Conservation (phyloP, 2,888 invertebrate genomes). For the Cosmorhoe ocellata region DNA sequence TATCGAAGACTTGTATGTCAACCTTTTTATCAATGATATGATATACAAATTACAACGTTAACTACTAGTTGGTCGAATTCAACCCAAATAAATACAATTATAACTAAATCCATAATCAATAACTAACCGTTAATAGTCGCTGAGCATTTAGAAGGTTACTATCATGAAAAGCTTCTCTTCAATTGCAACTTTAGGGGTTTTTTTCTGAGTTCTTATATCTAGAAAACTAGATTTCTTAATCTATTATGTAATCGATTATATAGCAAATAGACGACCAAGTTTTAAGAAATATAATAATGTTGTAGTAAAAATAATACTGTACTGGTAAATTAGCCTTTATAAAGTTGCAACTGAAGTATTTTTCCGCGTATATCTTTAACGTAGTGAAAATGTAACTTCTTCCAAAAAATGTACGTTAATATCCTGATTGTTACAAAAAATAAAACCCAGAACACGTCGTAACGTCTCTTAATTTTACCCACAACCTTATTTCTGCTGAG, state of each 20-base stretch:
- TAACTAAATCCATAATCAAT: slow-evolving; percentile 24
- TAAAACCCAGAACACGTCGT: slow-evolving; percentile 61
- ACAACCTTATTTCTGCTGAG: slow-evolving; percentile 40
- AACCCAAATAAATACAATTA: slow-evolving; percentile 21
- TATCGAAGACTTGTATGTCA: too few relatives aligned
- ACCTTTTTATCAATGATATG: too few relatives aligned
- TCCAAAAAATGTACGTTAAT: slow-evolving; percentile 65
- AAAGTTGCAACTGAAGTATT: slow-evolving; percentile 52
- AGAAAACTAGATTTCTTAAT: too few relatives aligned
- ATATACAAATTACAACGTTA: too few relatives aligned
- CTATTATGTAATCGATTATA: too few relatives aligned
- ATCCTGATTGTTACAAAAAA: slow-evolving; percentile 71
- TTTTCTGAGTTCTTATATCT: slow-evolving; percentile 8
- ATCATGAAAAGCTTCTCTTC: slow-evolving; percentile 52
- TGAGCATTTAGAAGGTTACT: slow-evolving; percentile 38
- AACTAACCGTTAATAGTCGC: slow-evolving; percentile 45
- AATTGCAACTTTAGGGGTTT: slow-evolving; percentile 47
- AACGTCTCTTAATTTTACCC: slow-evolving; percentile 47
- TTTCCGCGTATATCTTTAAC: slow-evolving; percentile 54
- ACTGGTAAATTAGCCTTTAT: not conserved
- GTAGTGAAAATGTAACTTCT: slow-evolving; percentile 56
- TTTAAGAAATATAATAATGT: not conserved
- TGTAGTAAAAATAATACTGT: not conserved
- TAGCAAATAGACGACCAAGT: too few relatives aligned
- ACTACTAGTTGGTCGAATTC: too few relatives aligned